Conservation (phyloP, 2,113 vertebrate genomes). For the Eidolon helvum region DNA sequence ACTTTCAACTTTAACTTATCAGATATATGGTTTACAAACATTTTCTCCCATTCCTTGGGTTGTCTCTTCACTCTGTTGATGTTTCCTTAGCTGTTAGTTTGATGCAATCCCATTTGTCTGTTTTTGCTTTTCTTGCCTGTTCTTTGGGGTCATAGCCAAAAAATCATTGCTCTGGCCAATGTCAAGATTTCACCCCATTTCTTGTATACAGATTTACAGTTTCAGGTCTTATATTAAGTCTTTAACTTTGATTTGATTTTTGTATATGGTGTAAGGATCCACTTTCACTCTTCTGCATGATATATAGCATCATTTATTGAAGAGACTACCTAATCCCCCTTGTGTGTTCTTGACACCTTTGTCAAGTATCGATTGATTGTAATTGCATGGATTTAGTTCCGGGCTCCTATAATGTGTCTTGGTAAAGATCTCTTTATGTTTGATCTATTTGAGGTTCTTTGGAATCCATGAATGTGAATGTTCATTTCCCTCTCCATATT, state of each 20-base stretch:
- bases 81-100: neutral
- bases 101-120: neutral
- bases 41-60: neutral
- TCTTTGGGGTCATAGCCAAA: neutral
- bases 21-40: neutral
- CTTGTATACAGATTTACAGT: neutral
- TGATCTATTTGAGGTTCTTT: neutral
- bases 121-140: neutral
- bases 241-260: neutral
- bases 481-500: neutral
- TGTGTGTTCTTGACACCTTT: neutral
- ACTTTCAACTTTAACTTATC: neutral
- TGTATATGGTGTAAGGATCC: neutral
- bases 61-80: neutral
- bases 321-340: neutral
- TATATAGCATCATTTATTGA: neutral
- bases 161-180: neutral
- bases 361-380: neutral
- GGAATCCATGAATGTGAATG: neutral
- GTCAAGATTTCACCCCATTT: neutral
- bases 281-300: neutral
- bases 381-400: neutral
- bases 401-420: neutral
- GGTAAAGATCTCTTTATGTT: neutral
- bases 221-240: neutral